Conservation (phyloP, 2,888 invertebrate genomes). For the Cremastinae sp. region DNA sequence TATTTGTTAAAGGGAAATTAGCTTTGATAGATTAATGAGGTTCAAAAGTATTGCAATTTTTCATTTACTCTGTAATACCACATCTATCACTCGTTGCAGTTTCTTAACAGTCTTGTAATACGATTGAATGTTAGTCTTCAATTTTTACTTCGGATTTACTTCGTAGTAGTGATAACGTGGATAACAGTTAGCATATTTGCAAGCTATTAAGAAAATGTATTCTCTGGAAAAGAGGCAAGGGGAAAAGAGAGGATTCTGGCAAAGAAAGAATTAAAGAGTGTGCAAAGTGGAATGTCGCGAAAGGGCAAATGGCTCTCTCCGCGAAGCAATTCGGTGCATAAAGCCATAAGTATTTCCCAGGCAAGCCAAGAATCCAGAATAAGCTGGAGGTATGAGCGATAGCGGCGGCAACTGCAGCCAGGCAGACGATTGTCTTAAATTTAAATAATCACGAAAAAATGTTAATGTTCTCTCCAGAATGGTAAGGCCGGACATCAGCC, state of each 20-base stretch:
- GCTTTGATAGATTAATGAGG: slow-evolving; percentile 17
- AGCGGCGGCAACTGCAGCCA: slow-evolving; percentile 50
- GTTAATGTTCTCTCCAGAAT: slow-evolving; percentile 63
- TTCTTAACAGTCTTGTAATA: too few species aligned
- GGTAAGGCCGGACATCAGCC: slow-evolving; percentile 42
- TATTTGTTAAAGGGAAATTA: slow-evolving; percentile 54
- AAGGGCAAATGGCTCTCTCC: slow-evolving; percentile 21
- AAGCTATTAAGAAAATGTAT: slow-evolving; percentile 18
- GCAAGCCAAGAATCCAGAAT: slow-evolving; percentile 20
- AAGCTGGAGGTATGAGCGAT: slow-evolving; percentile 16
- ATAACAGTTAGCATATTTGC: not conserved
- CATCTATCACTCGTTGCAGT: too few species aligned
- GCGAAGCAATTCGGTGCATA: slow-evolving; percentile 44
- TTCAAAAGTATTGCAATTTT: not conserved
- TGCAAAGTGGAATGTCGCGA: slow-evolving; percentile 23
- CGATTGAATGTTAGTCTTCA: too few species aligned
- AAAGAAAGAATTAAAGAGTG: slow-evolving; percentile 35
- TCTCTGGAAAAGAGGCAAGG: not conserved
- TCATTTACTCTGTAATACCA: too few species aligned
- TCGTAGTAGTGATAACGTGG: not conserved
- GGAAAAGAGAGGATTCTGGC: not conserved
- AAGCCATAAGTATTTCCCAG: slow-evolving; percentile 30
- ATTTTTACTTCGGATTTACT: not conserved
- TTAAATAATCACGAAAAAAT: slow-evolving; percentile 78
- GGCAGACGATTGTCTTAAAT: slow-evolving; percentile 75